Percentiles rank a stretch among this genome's conserved stretches.
phyloP scores from a whole-genome alignment of 2,888 invertebrate genomes.

The Tryphoninae sp. region DNA sequence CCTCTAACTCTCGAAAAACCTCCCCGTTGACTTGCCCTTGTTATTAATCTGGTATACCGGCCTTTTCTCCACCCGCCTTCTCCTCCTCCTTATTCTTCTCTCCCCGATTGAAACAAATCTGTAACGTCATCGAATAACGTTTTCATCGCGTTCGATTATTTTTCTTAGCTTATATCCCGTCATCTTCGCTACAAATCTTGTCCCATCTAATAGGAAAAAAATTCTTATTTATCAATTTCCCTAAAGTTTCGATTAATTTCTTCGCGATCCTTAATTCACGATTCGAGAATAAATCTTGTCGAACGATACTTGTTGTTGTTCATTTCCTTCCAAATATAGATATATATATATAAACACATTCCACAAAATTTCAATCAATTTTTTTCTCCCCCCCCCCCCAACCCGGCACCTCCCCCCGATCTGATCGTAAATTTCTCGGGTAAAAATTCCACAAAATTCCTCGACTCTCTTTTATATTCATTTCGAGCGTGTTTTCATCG shows the following conservation, averaged over 20 bases:
- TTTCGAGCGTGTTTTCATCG: conserved; percentile 54
- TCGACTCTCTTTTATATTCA: conserved; percentile 29
- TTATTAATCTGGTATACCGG: conserved; percentile 61
- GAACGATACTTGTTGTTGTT: neutral
- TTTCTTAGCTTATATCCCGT: too few species aligned
- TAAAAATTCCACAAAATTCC: conserved; percentile 18
- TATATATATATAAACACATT: neutral
- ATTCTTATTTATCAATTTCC: neutral
- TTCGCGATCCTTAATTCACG: conserved; percentile 1
- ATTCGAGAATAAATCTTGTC: neutral
- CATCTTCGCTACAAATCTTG: conserved; percentile 9
- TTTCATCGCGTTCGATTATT: conserved; percentile 36
- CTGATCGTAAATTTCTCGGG: conserved; percentile 12
- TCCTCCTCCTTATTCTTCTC: neutral
- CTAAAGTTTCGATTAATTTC: neutral
- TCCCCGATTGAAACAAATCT: conserved; percentile 32
- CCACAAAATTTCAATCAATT: conserved; percentile 35
- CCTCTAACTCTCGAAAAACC: conserved; percentile 29
- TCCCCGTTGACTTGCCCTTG: conserved; percentile 45
- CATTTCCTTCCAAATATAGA: neutral
- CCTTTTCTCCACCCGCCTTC: conserved; percentile 7
- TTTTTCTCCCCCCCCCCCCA: neutral
- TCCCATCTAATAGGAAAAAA: conserved; percentile 4
- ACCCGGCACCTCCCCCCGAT: neutral
- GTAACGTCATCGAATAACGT: conserved; percentile 52